Evolutionary conservation across 2,888 invertebrate genomes (phyloP), one percentile per base, ranked within the genome.

Genomic region (Melipona beecheii): DNA sequence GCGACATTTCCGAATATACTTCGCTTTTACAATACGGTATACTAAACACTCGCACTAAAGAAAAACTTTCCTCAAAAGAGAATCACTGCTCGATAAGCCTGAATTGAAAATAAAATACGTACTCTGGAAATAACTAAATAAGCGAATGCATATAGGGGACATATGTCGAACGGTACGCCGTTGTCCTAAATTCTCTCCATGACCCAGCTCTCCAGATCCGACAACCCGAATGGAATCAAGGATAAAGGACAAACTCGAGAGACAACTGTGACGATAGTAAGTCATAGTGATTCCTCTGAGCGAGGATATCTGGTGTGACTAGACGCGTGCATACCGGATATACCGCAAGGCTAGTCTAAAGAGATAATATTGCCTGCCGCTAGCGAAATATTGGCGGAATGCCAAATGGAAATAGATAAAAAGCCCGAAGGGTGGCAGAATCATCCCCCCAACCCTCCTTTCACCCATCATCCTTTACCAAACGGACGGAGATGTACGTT

Each of bases 391-490:
- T 92, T 94, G 93, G 93, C 93, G 78, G 31, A 75, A 88, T 74
- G 91, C 93, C 93, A 94, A 93, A 93, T 93, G 93, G 92, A 93
- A 93, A 93, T 93, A 93, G 92, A 93, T 93, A 94, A 93, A 94
- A 93, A 92, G 91, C 89, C 88, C 85, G 86, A 86, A 86, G 82
- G 86, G 87, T 84, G 78, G 85, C 66, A 56, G 79, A 71, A 52
- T 73, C 76, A 13, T 69, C 52, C 74, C 66, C 15, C 70, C 65
- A 21, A 50, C 58, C 54, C 65, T 27, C 9, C 58, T 58, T 70
- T 15, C 50, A 24, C 31, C 77, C 54, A 50, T 43, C 77, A 21
- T 49, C 36, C 73, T 50, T 54, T 69, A 71, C 73, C 79, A 81
- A 81, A 70, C 74, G 65, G 60, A 75, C 54, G 27, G 27, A 27